Evolutionary conservation across 2,113 vertebrate genomes (phyloP).

Genomic region (Rissa tridactyla): DNA sequence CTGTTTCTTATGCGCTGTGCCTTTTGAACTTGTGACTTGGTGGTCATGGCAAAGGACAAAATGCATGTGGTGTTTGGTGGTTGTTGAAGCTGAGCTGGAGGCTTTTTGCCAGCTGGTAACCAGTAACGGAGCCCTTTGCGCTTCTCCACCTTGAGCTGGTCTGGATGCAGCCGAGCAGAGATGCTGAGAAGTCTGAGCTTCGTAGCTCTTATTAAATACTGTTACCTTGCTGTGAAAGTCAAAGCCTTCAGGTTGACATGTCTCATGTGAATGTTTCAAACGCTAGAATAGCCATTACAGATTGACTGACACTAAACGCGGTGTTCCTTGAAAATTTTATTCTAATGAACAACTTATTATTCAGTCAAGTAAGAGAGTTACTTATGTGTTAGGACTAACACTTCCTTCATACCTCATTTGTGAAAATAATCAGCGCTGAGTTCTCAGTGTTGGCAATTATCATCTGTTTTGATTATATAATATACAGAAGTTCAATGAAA

Average conservation of each 20-base stretch:
- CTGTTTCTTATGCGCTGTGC: neutral
- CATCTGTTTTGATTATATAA: neutral
- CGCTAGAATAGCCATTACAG: neutral
- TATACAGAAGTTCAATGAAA: neutral
- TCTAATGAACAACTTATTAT: neutral
- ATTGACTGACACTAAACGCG: neutral
- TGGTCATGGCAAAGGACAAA: neutral
- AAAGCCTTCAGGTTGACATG: neutral
- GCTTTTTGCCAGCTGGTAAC: neutral
- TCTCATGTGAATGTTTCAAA: neutral
- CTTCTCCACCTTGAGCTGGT: neutral
- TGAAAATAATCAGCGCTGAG: neutral
- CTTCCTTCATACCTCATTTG: neutral
- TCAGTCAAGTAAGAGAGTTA: neutral
- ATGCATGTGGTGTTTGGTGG: fast-evolving
- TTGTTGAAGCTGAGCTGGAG: neutral
- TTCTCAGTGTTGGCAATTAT: neutral
- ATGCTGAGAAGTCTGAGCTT: neutral
- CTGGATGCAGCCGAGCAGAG: neutral
- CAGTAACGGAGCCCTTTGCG: fast-evolving
- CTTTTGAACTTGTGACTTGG: neutral
- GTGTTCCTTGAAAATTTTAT: neutral
- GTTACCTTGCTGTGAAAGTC: neutral
- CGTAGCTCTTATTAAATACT: neutral
- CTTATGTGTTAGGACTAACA: neutral